A percentile compares a stretch with the other conserved stretches of the same genome.
These are phyloP conservation scores for Scaptomyza reducta DNA, from an alignment of 2,888 invertebrate genomes.

Conservation along the genomic window DNA sequence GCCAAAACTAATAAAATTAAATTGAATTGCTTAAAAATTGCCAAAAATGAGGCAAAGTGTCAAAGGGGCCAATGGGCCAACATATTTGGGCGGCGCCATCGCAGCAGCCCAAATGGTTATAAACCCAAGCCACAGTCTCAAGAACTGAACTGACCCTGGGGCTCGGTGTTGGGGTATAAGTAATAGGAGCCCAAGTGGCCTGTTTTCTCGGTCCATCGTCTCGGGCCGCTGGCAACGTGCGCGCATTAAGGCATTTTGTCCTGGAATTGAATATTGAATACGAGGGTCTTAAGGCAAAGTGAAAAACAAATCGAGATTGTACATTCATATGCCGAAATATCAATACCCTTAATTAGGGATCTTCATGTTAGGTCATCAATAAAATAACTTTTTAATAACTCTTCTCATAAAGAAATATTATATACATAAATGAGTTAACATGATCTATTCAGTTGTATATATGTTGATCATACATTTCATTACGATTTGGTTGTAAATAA, in stretches of 20 bases:
- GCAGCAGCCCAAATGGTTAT: constrained; percentile 63
- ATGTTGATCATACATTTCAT: no score
- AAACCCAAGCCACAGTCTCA: constrained; percentile 24
- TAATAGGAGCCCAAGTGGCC: constrained; percentile 16
- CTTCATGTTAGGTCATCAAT: no score
- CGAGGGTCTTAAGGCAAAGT: constrained; percentile 58
- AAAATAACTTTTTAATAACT: no score
- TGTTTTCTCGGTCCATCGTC: constrained; percentile 15
- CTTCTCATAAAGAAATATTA: no score
- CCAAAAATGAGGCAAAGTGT: constrained; percentile 78
- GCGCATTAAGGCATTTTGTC: constrained; percentile 72
- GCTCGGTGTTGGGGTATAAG: not conserved
- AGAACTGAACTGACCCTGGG: constrained; percentile 7
- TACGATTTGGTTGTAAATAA: no score
- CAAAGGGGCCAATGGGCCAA: constrained; percentile 51
- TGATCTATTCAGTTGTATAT: no score
- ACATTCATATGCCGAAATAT: constrained; percentile 30
- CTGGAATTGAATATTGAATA: constrained; percentile 77
- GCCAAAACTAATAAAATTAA: constrained; percentile 81
- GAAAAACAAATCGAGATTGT: constrained; percentile 32
- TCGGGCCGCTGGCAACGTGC: constrained; percentile 62
- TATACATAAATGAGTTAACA: no score
- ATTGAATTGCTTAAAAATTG: constrained; percentile 80
- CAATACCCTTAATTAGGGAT: constrained; percentile 17
- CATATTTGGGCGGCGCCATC: constrained; percentile 36